These are phyloP conservation scores for Ectemnius continuus DNA, from an alignment of 2,888 invertebrate genomes.

Conservation along the genomic window DNA sequence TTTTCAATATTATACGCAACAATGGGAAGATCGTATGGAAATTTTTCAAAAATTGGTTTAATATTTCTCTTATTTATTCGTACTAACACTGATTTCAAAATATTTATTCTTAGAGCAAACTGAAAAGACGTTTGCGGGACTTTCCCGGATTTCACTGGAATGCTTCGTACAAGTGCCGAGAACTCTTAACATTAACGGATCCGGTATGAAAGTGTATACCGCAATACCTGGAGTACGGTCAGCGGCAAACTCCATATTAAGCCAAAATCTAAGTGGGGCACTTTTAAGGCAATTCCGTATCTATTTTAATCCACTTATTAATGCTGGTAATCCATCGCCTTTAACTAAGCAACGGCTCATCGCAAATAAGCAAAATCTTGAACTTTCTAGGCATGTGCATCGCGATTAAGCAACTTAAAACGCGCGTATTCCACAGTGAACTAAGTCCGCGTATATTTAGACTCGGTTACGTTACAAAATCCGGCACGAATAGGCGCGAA, in stretches of 20 bases:
- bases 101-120: too few species aligned
- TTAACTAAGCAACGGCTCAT: background rate
- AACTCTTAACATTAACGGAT: background rate
- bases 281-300: background rate
- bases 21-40: too few species aligned
- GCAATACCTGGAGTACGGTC: background rate
- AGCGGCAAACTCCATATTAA: conserved; percentile 6
- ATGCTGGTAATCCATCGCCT: background rate
- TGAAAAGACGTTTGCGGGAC: background rate
- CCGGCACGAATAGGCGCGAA: conserved; percentile 19
- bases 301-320: background rate
- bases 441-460: conserved; percentile 53
- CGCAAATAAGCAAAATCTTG: conserved; percentile 3
- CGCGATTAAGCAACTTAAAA: conserved; percentile 42
- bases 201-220: background rate
- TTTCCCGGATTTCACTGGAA: background rate
- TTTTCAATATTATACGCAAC: too few species aligned
- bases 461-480: conserved; percentile 19
- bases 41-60: too few species aligned
- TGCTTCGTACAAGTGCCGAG: background rate
- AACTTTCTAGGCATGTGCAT: conserved; percentile 16
- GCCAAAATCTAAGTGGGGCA: background rate
- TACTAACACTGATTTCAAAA: too few species aligned
- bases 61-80: too few species aligned
- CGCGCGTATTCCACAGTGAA: conserved; percentile 27